Percentiles rank a stretch among this genome's conserved stretches.
Evolutionary conservation across 1,140 invertebrate species (phyloP).

Genomic region (Atta cephalotes): DNA sequence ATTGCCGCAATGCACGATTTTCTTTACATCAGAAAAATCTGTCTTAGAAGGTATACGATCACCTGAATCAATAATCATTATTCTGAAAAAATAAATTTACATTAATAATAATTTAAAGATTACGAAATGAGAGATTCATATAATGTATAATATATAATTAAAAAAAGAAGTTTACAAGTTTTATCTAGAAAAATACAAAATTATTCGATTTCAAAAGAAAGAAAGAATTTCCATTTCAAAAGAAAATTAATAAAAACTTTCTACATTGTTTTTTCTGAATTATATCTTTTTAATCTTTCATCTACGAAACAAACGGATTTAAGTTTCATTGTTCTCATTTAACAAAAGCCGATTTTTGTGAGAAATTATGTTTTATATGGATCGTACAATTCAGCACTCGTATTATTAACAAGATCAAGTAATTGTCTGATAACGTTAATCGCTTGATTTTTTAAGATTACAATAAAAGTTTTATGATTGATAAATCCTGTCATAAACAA

Average conservation of each 20-base stretch:
- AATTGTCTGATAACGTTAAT: slow-evolving; percentile 30
- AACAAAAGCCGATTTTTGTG: neutral
- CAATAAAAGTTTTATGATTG: slow-evolving; percentile 8
- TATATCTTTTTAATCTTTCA: neutral
- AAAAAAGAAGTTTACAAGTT: neutral
- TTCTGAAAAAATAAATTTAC: neutral
- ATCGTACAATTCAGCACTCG: neutral
- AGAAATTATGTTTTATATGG: slow-evolving; percentile 3
- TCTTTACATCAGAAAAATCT: neutral
- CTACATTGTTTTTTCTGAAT: neutral
- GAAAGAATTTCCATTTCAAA: neutral
- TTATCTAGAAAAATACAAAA: neutral
- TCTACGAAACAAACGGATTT: neutral
- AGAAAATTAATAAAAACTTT: slow-evolving; percentile 1
- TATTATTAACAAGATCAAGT: slow-evolving; percentile 26
- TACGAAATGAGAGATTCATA: neutral
- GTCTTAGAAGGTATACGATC: neutral
- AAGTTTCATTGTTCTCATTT: neutral
- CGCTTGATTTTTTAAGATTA: slow-evolving; percentile 44
- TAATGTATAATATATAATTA: neutral
- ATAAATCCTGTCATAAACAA: slow-evolving; percentile 15
- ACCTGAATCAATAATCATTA: neutral
- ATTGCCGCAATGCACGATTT: neutral
- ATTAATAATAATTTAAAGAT: neutral
- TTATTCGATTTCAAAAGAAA: neutral